These are phyloP conservation scores for Drosophila seclusa DNA, from an alignment of 2,888 invertebrate species.

Conservation along the genomic window DNA sequence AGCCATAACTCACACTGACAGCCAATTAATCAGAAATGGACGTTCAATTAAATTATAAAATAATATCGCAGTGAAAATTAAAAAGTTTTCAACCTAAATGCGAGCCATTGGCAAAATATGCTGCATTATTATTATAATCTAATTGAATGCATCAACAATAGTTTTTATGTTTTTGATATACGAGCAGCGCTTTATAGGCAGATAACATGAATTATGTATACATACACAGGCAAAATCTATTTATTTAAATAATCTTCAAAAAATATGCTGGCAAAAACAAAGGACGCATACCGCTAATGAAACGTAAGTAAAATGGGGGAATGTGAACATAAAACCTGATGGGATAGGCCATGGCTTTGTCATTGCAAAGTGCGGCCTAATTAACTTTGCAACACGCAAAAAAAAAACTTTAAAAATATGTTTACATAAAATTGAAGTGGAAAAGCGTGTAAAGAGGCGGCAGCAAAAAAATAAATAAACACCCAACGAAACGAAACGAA, in stretches of 20 bases:
- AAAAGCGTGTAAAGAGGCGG: slow-evolving; percentile 68
- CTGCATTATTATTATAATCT: slow-evolving; percentile 50
- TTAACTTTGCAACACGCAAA: slow-evolving; percentile 67
- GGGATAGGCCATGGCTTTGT: slow-evolving; percentile 64
- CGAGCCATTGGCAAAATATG: slow-evolving; percentile 58
- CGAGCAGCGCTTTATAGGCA: slow-evolving; percentile 15
- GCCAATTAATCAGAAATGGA: slow-evolving; percentile 79
- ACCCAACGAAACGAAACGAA: slow-evolving; percentile 21
- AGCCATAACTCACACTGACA: slow-evolving; percentile 74
- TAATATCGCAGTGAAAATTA: slow-evolving; percentile 46
- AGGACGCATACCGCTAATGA: slow-evolving; percentile 21
- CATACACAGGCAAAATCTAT: not conserved
- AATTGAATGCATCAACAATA: slow-evolving; percentile 62
- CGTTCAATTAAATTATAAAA: slow-evolving; percentile 80
- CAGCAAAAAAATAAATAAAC: slow-evolving; percentile 5
- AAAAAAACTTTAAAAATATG: slow-evolving; percentile 69
- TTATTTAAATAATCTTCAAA: slow-evolving; percentile 54
- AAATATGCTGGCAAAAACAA: slow-evolving; percentile 36
- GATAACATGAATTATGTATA: slow-evolving; percentile 44
- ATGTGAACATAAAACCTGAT: slow-evolving; percentile 46
- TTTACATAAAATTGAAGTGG: slow-evolving; percentile 68
- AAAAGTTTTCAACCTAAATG: slow-evolving; percentile 35
- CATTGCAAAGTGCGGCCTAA: slow-evolving; percentile 60
- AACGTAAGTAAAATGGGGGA: slow-evolving; percentile 50
- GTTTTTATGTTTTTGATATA: slow-evolving; percentile 3